These are phyloP conservation scores for Zootermopsis nevadensis DNA, from an alignment of 2,888 invertebrate genomes.

Conservation along the genomic window DNA sequence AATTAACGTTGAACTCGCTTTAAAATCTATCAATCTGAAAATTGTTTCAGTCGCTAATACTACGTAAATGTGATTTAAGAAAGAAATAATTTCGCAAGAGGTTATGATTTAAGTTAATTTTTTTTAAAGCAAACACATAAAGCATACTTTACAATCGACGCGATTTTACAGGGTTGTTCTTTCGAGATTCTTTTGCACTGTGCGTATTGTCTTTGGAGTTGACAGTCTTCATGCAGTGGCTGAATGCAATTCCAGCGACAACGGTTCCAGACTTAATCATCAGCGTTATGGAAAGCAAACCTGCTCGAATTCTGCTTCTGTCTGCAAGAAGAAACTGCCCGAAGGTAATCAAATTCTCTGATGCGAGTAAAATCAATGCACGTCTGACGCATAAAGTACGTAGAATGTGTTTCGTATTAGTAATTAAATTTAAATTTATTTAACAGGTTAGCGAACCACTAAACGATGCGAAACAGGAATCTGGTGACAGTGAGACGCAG, in stretches of 20 bases:
- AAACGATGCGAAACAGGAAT: background rate
- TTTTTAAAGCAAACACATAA: no score
- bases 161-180: background rate
- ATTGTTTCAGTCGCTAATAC: no score
- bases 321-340: background rate
- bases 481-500: background rate
- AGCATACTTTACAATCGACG: no score
- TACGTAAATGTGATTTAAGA: no score
- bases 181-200: background rate
- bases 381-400: background rate
- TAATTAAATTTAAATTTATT: background rate
- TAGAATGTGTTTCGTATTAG: background rate
- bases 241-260: background rate
- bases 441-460: background rate
- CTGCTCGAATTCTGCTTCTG: background rate
- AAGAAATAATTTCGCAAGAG: no score
- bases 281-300: background rate
- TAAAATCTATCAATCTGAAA: no score
- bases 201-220: background rate
- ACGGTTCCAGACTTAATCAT: background rate
- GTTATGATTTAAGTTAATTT: no score
- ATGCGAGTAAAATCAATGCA: background rate
- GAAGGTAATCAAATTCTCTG: background rate
- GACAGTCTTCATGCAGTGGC: background rate
- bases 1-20: no score